Evolutionary conservation across 2,113 vertebrate genomes (phyloP).

Genomic region (Ploceus nigricollis): DNA sequence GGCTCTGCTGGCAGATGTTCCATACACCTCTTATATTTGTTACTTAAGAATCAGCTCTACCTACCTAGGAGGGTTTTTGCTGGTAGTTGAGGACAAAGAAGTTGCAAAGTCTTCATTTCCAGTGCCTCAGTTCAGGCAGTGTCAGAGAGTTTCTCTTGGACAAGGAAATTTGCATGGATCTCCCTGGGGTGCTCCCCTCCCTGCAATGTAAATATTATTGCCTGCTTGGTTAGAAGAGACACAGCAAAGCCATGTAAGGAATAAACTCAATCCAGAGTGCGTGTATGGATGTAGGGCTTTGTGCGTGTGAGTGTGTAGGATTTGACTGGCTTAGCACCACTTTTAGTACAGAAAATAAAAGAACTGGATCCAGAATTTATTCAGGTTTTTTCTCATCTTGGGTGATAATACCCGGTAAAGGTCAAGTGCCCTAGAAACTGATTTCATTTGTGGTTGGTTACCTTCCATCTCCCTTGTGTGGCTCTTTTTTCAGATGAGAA

Average conservation of each 20-base stretch:
- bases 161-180: not conserved
- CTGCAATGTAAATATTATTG: not conserved
- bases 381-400: not conserved
- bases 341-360: not conserved
- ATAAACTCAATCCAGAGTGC: not conserved
- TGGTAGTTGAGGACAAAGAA: not conserved
- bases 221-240: not conserved
- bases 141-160: not conserved
- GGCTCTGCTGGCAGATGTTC: not conserved
- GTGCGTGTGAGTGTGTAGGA: too few relatives aligned
- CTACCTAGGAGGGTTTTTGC: not conserved
- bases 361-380: not conserved
- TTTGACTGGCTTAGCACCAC: not conserved
- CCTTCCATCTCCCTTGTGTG: not conserved
- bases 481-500: not conserved
- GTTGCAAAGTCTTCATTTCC: not conserved
- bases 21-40: too few relatives aligned
- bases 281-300: too few relatives aligned
- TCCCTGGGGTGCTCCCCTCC: not conserved
- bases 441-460: slow-evolving; percentile 1
- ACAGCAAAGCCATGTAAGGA: not conserved
- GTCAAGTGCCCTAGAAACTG: not conserved
- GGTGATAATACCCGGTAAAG: not conserved
- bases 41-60: not conserved
- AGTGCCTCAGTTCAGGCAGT: not conserved